phyloP scores from a whole-genome alignment of 2,113 vertebrate species.

The Rhabdornis inornatus region DNA sequence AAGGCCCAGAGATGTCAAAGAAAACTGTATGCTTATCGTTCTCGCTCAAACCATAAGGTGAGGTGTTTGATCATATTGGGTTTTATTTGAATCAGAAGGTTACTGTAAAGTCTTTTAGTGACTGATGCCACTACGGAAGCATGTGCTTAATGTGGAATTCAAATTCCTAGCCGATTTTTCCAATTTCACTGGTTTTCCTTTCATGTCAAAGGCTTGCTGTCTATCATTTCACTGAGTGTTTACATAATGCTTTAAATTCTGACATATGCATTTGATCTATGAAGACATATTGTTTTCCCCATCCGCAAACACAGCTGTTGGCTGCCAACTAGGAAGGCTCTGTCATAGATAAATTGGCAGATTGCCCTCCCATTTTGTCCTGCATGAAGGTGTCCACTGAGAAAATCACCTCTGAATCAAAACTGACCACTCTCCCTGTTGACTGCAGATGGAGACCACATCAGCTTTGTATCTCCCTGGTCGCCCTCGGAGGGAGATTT shows the following conservation, averaged over 20 bases:
- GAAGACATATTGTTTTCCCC: background rate
- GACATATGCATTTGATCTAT: background rate
- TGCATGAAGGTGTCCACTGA: background rate
- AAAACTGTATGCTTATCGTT: background rate
- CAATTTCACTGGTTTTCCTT: background rate
- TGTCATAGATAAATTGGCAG: background rate
- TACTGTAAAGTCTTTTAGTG: background rate
- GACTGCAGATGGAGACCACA: fast-evolving
- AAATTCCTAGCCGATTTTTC: background rate
- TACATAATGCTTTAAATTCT: background rate
- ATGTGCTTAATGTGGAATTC: background rate
- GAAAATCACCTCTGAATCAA: background rate
- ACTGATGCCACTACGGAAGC: background rate
- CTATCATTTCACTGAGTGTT: background rate
- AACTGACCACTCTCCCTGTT: background rate
- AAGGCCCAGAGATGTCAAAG: background rate
- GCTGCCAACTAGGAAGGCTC: background rate
- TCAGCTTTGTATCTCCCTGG: background rate
- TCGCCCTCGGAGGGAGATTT: fast-evolving
- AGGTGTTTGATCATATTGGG: background rate
- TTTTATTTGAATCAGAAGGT: background rate
- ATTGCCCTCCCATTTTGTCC: background rate
- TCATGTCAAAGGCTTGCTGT: background rate
- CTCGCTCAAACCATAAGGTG: background rate
- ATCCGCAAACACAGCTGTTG: background rate